These are phyloP conservation scores for Donacobius atricapilla DNA, from an alignment of 2,113 vertebrate genomes.

Conservation along the genomic window DNA sequence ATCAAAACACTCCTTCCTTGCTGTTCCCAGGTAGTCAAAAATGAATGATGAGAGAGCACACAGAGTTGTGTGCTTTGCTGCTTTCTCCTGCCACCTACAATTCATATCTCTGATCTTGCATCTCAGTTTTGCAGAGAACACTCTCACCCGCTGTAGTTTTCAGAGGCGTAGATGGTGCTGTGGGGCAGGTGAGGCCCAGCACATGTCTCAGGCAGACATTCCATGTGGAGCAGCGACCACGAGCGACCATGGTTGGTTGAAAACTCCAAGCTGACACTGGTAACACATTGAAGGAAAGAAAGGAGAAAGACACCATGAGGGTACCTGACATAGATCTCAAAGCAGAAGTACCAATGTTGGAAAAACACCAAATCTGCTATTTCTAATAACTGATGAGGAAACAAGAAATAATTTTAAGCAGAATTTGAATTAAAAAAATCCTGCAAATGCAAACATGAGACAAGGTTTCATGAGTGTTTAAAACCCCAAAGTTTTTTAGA, in stretches of 20 bases:
- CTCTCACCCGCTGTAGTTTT: constrained; percentile 95
- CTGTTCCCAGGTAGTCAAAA: background rate
- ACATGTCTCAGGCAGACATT: constrained; percentile 93
- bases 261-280: constrained; percentile 90
- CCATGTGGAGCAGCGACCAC: constrained; percentile 91
- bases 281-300: background rate
- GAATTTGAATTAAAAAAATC: background rate
- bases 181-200: constrained; percentile 91
- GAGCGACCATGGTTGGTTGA: constrained; percentile 93
- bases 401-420: background rate
- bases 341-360: background rate
- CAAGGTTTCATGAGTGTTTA: background rate
- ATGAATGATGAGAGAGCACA: background rate
- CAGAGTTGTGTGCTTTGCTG: background rate
- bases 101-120: background rate
- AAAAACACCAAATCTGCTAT: background rate
- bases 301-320: background rate
- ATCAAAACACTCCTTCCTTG: background rate
- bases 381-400: background rate
- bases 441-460: background rate
- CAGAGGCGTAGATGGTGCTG: constrained; percentile 93
- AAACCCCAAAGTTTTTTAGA: background rate
- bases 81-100: background rate
- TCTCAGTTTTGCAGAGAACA: background rate
- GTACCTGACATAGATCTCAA: background rate